phyloP scores from a whole-genome alignment of 2,113 vertebrate genomes.

The Misgurnus anguillicaudatus region DNA sequence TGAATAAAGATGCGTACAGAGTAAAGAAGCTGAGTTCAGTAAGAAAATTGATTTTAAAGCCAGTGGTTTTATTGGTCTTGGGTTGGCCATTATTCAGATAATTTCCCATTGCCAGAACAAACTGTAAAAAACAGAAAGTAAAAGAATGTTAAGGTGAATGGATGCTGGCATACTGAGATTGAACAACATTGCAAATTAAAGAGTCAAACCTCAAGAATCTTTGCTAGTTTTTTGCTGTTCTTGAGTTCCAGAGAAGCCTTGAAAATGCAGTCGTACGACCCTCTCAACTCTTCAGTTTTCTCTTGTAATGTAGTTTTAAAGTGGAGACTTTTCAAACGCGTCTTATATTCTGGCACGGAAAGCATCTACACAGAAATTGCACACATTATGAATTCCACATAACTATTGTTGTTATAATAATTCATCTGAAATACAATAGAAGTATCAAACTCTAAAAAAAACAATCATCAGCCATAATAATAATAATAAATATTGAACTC shows the following conservation, averaged over 20 bases:
- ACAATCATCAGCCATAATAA: neutral
- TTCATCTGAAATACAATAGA: neutral
- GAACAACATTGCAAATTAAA: neutral
- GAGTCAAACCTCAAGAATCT: slow-evolving; percentile 89
- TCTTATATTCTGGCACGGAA: slow-evolving; percentile 91
- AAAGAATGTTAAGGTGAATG: neutral
- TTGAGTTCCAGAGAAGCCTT: slow-evolving; percentile 92
- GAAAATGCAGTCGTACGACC: slow-evolving; percentile 86
- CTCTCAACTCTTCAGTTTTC: slow-evolving; percentile 93
- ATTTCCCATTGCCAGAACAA: slow-evolving; percentile 98
- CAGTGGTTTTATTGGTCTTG: slow-evolving; percentile 89
- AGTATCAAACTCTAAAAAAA: neutral
- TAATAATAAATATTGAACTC: neutral
- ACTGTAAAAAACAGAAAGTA: slow-evolving; percentile 71
- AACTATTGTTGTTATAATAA: neutral
- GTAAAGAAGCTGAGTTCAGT: slow-evolving; percentile 80
- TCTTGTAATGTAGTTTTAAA: slow-evolving; percentile 93
- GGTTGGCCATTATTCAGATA: slow-evolving; percentile 96
- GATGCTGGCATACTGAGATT: neutral
- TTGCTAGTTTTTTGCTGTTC: slow-evolving; percentile 95
- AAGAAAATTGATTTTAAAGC: slow-evolving; percentile 98
- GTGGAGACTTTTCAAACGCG: slow-evolving; percentile 88
- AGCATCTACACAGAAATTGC: slow-evolving; percentile 78
- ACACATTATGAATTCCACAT: neutral
- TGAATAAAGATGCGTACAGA: neutral